These are phyloP conservation scores for Hippocampus barbouri DNA, from an alignment of 2,113 vertebrate species.

Conservation along the genomic window DNA sequence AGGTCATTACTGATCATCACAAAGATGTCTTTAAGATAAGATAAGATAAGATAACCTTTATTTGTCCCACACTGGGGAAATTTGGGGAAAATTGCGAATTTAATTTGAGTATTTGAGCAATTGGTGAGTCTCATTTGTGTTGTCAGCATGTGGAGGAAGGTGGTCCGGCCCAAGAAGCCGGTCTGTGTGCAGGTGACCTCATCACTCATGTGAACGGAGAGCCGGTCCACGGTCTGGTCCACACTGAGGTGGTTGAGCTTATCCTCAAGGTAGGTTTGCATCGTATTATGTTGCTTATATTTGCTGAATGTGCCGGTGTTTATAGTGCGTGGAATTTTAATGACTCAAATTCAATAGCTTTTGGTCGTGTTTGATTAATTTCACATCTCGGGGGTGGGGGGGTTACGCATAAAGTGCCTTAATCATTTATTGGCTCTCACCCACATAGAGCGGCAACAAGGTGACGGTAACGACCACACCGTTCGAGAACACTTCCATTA, in stretches of 20 bases:
- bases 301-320: not conserved
- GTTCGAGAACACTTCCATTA: conserved; percentile 93
- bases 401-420: not conserved
- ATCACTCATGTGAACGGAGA: conserved; percentile 97
- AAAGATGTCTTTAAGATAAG: not conserved
- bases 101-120: not conserved
- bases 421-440: not conserved
- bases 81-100: too few species aligned
- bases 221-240: conserved; percentile 88
- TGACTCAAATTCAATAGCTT: not conserved
- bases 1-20: too few species aligned
- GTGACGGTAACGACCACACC: conserved; percentile 91
- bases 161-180: conserved; percentile 87
- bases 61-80: too few species aligned
- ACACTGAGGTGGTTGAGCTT: conserved; percentile 92
- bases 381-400: not conserved
- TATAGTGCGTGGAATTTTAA: not conserved
- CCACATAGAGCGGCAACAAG: conserved; percentile 85
- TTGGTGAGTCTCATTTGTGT: not conserved
- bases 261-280: conserved; percentile 81
- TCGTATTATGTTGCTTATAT: not conserved
- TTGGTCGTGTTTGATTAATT: not conserved
- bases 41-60: too few species aligned
- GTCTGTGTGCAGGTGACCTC: conserved; percentile 88
- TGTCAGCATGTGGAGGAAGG: conserved; percentile 89